Conservation (phyloP, 2,888 invertebrate genomes). For the Drosophila hamatofila region DNA sequence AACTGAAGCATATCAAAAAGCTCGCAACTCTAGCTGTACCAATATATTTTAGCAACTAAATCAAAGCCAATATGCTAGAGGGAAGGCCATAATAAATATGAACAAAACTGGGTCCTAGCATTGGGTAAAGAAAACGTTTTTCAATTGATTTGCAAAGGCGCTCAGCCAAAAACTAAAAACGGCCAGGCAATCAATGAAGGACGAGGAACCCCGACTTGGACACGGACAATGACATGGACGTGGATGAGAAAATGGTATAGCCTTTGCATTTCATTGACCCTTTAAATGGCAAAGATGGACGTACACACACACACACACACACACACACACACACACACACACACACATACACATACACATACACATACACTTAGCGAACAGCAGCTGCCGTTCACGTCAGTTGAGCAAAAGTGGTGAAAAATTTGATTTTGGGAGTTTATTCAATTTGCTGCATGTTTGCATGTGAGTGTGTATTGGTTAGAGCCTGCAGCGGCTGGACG, state of each 20-base stretch:
- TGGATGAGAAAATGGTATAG: constrained; percentile 36
- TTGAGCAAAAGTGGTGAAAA: constrained; percentile 73
- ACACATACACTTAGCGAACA: no score
- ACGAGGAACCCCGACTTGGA: constrained; percentile 19
- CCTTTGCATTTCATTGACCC: constrained; percentile 78
- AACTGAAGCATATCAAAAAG: constrained; percentile 4
- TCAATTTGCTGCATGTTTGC: constrained; percentile 65
- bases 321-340: constrained; percentile 14
- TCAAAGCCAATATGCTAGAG: constrained; percentile 31
- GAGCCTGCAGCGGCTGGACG: constrained; percentile 20
- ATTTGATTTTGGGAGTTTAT: constrained; percentile 80
- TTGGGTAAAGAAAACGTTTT: constrained; percentile 3
- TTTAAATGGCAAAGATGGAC: constrained; percentile 71
- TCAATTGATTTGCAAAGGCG: constrained; percentile 39
- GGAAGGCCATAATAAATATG: constrained; percentile 49
- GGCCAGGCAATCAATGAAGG: constrained; percentile 45
- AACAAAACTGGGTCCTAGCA: constrained; percentile 46
- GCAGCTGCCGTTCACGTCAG: constrained; percentile 62
- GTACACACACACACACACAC: constrained; percentile 23
- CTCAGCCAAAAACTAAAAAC: constrained; percentile 43
- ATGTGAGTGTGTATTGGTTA: constrained; percentile 20
- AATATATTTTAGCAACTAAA: constrained; percentile 54
- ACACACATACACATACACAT: no score
- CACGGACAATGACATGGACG: constrained; percentile 20
- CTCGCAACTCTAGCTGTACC: constrained; percentile 11